A percentile compares a stretch with the other conserved stretches of the same genome.
These are phyloP conservation scores for Melipona quadrifasciata DNA, from an alignment of 1,140 invertebrate genomes.

Conservation along the genomic window DNA sequence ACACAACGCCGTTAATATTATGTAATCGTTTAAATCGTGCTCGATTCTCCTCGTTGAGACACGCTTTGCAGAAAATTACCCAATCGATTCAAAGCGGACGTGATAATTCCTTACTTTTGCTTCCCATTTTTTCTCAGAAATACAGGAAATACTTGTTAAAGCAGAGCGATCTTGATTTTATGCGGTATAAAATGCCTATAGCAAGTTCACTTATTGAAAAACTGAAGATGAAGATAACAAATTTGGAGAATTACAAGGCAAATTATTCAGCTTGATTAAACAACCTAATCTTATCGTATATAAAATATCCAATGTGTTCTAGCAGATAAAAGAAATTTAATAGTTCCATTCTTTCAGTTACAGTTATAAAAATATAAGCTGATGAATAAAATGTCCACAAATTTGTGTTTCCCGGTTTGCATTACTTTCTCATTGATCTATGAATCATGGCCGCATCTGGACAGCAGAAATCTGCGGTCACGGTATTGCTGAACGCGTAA, in stretches of 20 bases:
- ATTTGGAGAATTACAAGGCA: no score
- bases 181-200: no score
- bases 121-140: background rate
- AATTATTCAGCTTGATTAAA: no score
- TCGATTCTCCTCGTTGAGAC: background rate
- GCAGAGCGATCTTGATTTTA: no score
- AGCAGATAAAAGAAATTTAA: background rate
- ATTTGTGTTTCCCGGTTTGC: background rate
- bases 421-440: background rate
- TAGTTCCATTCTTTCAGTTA: background rate
- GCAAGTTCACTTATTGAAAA: no score
- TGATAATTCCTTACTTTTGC: background rate
- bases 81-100: background rate
- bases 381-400: background rate
- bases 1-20: background rate
- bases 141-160: background rate
- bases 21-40: background rate
- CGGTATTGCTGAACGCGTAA: background rate
- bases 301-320: no score
- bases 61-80: no score
- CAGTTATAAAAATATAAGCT: background rate
- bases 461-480: background rate
- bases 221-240: no score
- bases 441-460: background rate
- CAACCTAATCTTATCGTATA: no score